phyloP scores from a whole-genome alignment of 2,113 vertebrate genomes.

The Progne subis region DNA sequence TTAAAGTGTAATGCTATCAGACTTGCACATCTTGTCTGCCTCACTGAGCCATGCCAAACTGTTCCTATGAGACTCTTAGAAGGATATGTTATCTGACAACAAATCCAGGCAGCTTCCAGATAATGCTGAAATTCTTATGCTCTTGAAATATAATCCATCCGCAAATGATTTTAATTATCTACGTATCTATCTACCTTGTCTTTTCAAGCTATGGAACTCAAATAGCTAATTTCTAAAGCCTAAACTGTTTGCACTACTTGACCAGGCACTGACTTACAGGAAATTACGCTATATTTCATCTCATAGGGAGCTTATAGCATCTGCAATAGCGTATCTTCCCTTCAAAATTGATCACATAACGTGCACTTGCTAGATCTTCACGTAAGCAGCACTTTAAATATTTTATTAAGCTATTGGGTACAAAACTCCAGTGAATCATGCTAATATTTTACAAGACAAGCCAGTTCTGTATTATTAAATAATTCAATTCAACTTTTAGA shows the following conservation, averaged over 20 bases:
- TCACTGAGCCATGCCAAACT: constrained; percentile 5
- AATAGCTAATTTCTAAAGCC: background rate
- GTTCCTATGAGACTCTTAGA: background rate
- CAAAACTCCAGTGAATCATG: background rate
- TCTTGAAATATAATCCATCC: constrained; percentile 23
- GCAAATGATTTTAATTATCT: constrained; percentile 21
- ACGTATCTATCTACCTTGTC: background rate
- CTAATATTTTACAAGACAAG: background rate
- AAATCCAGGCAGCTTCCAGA: constrained; percentile 8
- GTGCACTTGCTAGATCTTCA: background rate
- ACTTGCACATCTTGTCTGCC: constrained; percentile 6
- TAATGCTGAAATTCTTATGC: background rate
- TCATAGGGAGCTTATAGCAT: background rate
- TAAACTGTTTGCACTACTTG: background rate
- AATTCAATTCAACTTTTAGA: background rate
- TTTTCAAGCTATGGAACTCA: background rate
- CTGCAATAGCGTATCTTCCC: background rate
- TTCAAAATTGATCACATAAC: constrained; percentile 30
- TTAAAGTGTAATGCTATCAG: constrained; percentile 18
- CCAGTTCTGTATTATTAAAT: background rate
- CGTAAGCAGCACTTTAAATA: background rate
- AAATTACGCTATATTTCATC: background rate
- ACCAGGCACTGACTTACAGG: background rate
- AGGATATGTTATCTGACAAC: constrained; percentile 26
- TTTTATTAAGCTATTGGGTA: constrained; percentile 6